Conservation (phyloP, 2,113 vertebrate genomes). For the Chrysemys picta region DNA sequence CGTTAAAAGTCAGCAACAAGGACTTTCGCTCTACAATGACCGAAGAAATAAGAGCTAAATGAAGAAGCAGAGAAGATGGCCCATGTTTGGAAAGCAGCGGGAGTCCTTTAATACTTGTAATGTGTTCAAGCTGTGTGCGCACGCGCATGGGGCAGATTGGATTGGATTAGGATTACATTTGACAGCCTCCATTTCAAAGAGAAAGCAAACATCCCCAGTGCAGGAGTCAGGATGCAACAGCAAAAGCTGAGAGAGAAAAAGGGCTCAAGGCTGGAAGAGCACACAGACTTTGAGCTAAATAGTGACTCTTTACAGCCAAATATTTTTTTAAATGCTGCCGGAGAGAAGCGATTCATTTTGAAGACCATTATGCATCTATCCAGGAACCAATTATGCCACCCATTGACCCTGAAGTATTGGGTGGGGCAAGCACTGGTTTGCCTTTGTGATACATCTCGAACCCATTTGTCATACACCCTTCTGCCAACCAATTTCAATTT, state of each 20-base stretch:
- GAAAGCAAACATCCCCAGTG: not conserved
- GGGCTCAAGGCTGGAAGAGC: not conserved
- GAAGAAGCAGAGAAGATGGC: not conserved
- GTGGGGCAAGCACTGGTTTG: conserved; percentile 25
- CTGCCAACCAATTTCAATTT: conserved; percentile 44
- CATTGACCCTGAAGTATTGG: not conserved
- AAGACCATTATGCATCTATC: not conserved
- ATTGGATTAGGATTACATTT: not conserved
- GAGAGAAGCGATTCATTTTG: not conserved
- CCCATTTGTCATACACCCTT: conserved; percentile 15
- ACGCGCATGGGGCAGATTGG: not conserved
- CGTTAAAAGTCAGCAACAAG: not conserved
- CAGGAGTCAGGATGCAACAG: rapidly evolving
- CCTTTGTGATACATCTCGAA: conserved; percentile 26
- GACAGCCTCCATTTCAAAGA: not conserved
- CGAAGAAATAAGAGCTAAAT: not conserved
- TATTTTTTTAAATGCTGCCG: not conserved
- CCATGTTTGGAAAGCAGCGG: not conserved
- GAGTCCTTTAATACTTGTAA: not conserved
- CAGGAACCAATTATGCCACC: not conserved
- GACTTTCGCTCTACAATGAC: not conserved
- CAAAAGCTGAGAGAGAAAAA: not conserved
- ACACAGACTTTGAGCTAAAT: not conserved
- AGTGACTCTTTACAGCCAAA: not conserved
- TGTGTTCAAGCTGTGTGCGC: not conserved